phyloP scores from a whole-genome alignment of 2,797 vertebrate species.

The Dicrostonyx torquatus region DNA sequence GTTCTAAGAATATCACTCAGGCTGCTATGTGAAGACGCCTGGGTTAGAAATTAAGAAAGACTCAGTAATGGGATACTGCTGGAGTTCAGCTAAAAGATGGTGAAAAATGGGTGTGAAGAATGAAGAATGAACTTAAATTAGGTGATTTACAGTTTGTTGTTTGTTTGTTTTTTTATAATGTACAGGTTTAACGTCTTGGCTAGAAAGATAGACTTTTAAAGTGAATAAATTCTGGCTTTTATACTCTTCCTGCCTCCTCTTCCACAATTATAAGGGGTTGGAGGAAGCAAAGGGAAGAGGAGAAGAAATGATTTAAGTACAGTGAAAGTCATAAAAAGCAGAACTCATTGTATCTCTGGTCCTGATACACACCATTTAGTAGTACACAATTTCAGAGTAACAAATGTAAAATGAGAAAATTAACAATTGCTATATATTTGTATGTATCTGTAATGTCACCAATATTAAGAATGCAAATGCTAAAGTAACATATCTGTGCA shows the following conservation, averaged over 20 bases:
- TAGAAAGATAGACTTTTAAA: not conserved
- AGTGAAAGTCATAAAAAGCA: not conserved
- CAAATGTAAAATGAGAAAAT: conserved; percentile 81
- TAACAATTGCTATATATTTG: conserved; percentile 82
- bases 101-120: not conserved
- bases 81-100: not conserved
- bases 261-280: not conserved
- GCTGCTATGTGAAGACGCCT: not conserved
- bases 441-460: conserved; percentile 76
- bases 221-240: not conserved
- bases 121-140: not conserved
- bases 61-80: not conserved
- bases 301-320: not conserved
- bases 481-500: conserved; percentile 78
- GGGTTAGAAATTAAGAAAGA: not conserved
- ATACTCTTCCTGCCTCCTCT: not conserved
- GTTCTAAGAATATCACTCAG: not conserved
- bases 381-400: not conserved
- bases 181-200: not conserved
- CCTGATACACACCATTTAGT: not conserved
- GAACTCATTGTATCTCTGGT: not conserved
- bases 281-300: not conserved
- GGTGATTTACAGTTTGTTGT: not conserved
- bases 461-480: conserved; percentile 80
- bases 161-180: too few relatives aligned